Conservation (phyloP, 2,113 vertebrate species). For the Gallinago paraguaiae region DNA sequence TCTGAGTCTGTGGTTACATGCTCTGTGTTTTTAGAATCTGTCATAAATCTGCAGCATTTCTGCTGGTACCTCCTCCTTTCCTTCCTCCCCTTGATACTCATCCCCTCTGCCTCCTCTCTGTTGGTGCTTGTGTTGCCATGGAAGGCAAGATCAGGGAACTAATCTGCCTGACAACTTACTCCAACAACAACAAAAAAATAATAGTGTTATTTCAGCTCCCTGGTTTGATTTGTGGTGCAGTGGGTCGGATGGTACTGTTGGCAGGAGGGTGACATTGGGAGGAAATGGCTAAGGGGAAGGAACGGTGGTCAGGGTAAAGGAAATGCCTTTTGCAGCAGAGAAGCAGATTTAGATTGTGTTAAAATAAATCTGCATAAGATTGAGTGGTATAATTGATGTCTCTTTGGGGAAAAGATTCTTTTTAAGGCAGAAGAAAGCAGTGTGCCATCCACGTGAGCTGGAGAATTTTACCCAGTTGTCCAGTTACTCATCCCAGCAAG, state of each 20-base stretch:
- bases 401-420: background rate
- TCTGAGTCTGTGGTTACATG: background rate
- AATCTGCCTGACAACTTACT: background rate
- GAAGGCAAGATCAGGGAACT: background rate
- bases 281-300: background rate
- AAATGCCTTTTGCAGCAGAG: background rate
- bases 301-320: background rate
- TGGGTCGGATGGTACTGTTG: background rate
- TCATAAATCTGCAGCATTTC: background rate
- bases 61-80: background rate
- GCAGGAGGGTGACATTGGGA: background rate
- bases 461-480: background rate
- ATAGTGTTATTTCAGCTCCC: background rate
- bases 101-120: background rate
- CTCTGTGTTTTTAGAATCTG: background rate
- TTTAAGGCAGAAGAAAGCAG: background rate
- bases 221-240: background rate
- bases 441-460: fast-evolving
- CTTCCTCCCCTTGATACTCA: background rate
- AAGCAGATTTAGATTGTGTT: background rate
- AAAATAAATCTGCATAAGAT: background rate
- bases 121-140: background rate
- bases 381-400: background rate
- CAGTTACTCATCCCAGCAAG: background rate
- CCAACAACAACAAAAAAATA: background rate